Base-by-base conservation (phyloP, 92 coral and sea anemone species). In the Paragorgia papillata region DNA sequence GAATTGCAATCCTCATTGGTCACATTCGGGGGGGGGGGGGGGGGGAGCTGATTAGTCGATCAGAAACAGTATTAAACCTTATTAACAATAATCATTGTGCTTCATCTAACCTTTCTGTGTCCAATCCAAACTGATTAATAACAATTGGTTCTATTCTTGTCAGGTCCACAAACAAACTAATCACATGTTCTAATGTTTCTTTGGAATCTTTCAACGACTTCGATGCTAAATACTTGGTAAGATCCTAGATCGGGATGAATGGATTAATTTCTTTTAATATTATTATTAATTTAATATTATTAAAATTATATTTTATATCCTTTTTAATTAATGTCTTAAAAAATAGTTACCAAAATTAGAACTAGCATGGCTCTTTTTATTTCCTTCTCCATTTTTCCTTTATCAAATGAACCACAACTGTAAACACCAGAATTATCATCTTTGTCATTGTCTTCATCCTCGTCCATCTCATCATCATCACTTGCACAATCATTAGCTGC, bases 121-220 rank as follows among this genome's bases (percentile, higher is more conserved):
- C 78, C 34, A 74, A 68, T 9, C 65, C 62, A 18, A 83, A 61
- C 51, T 80, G 73, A 20, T 58, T 77, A 34, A 79, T 35, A 37
- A 75, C 66, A 14, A 63, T 75, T 28, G 75, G 82, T 58, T 91
- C 97, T 43, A 87, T 84, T 71, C 97, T 80, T 15, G 91, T 91
- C 54, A 89, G 79, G 14, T 94, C 97, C 55, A 76, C 87, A 39
- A 90, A 79, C 50, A 89, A 48, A 71, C 89, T 91, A 53, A 94
- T 83, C 12, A 91, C 75, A 57, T 94, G 97, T 41, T 88, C 88
- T 37, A 85, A 50, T 3, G 86, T 83, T 48, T 94, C 92, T 0
- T 91, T 89, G 7, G 98, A 86, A 50, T 88, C 97, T 81, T 89
- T 87, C 50, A 94, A 73, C 17, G 98, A 92, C 34, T 83, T 81